Conservation (phyloP, 1,140 invertebrate species). For the Anthonomus grandis region DNA sequence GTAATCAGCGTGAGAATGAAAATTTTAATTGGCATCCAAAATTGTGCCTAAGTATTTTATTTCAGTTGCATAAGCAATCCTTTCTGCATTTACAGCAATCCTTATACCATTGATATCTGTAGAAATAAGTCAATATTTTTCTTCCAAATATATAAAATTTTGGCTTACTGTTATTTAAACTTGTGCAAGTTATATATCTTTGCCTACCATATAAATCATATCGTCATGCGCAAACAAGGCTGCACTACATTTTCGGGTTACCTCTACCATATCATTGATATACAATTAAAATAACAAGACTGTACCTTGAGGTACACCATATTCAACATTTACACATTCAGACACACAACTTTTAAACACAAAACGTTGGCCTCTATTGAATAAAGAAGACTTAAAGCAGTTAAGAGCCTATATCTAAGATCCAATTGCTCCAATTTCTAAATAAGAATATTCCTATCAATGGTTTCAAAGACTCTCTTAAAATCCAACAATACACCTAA, state of each 20-base stretch:
- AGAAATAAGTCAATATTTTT: no score
- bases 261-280: slow-evolving; percentile 4
- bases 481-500: neutral
- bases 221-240: neutral
- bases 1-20: no score
- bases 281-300: slow-evolving; percentile 4
- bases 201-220: neutral
- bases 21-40: no score
- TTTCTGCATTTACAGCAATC: no score
- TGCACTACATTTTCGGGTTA: neutral
- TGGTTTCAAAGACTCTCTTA: neutral
- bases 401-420: slow-evolving; percentile 1
- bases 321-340: neutral
- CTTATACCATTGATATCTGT: no score
- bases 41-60: no score
- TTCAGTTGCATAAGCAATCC: no score
- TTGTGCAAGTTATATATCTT: neutral
- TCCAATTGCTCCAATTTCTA: neutral
- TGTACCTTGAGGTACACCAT: neutral
- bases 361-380: neutral
- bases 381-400: neutral
- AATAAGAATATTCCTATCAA: neutral
- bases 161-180: no score
- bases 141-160: no score
- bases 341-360: neutral